Evolutionary conservation across 2,888 invertebrate genomes (phyloP), one percentile per base, ranked within the genome.

Genomic region (Aricia artaxerxes): DNA sequence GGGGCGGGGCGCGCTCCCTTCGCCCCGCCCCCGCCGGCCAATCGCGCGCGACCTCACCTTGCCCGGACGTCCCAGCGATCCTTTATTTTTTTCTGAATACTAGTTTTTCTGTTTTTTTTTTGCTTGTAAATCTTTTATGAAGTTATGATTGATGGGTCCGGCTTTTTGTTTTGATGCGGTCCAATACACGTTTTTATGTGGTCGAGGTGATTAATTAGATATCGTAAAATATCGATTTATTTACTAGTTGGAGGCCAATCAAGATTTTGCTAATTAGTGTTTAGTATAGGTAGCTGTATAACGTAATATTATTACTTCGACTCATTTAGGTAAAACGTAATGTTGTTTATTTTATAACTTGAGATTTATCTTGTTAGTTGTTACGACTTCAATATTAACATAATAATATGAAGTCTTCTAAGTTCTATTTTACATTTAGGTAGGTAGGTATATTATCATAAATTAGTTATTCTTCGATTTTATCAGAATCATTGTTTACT

Each of bases 41-140:
- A 94, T 94, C 88, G 86, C 88, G 88, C 84, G 88, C 91, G 93
- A 90, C 87, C 88, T 92, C 87, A 94, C 94, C 91, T 94, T 93
- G 93, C 88, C 89, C 88, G 90, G 88, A 89, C 94, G 94, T 92
- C 92, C 92, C 90, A 88, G 83, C 85, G 86, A 87, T 88, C 89
- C 89, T 91, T 91, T 87, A 81, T 87, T 87, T 88, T 53, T 82
- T 83, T 81, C 77, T 81, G 78, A 79, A 77, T 85, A 83, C 84
- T 84, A 85, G 84, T 88, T 87, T 87, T 87, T 86, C 24, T 85
- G 85, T 87, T 85, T 87, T 81, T 82, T 80, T 79, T 80, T 78
- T 80, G 81, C 77, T 80, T 79, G 79, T 75, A 79, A 61, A 78
- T 78, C 79, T 80, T 81, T 81, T 69, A 69, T 69, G 69, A 69